These are phyloP conservation scores for Chironex yamaguchii DNA, from an alignment of 30 jellyfish, hydroid and myxozoan species.

Conservation along the genomic window DNA sequence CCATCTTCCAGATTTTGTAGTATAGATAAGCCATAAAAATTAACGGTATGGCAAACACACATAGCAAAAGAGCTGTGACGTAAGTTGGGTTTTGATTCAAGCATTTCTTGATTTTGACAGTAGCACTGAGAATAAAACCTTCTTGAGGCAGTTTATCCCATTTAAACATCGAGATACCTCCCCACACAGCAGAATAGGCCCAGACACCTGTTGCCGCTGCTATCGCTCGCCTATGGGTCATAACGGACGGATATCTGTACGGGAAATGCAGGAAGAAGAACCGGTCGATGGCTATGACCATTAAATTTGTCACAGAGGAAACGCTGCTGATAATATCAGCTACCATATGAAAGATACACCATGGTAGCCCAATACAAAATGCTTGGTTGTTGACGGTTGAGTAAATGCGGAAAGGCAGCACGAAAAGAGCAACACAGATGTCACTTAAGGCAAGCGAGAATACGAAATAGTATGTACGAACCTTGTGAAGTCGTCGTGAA, in stretches of 20 bases:
- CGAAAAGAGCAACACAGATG: conserved; percentile 65
- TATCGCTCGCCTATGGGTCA: conserved; percentile 74
- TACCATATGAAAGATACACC: conserved; percentile 63
- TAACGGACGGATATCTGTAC: conserved; percentile 68
- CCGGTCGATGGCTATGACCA: conserved; percentile 91
- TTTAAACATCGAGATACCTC: conserved; percentile 65
- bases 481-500: conserved; percentile 67
- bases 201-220: conserved; percentile 57
- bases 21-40: conserved; percentile 79
- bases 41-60: conserved; percentile 73
- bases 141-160: conserved; percentile 49
- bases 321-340: conserved; percentile 78
- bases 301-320: conserved; percentile 84
- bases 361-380: conserved; percentile 74
- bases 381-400: conserved; percentile 34
- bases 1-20: conserved; percentile 67
- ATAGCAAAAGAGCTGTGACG: conserved; percentile 31
- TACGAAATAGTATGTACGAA: conserved; percentile 65
- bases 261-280: conserved; percentile 76
- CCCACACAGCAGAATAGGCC: conserved; percentile 86
- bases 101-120: conserved; percentile 27
- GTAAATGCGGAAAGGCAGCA: conserved; percentile 80
- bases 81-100: conserved; percentile 47
- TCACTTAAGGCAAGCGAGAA: conserved; percentile 86
- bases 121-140: neutral